A percentile compares a stretch with the other conserved stretches of the same genome.
These are phyloP conservation scores for Furcifer pardalis DNA, from an alignment of 2,797 vertebrate genomes.

Conservation along the genomic window DNA sequence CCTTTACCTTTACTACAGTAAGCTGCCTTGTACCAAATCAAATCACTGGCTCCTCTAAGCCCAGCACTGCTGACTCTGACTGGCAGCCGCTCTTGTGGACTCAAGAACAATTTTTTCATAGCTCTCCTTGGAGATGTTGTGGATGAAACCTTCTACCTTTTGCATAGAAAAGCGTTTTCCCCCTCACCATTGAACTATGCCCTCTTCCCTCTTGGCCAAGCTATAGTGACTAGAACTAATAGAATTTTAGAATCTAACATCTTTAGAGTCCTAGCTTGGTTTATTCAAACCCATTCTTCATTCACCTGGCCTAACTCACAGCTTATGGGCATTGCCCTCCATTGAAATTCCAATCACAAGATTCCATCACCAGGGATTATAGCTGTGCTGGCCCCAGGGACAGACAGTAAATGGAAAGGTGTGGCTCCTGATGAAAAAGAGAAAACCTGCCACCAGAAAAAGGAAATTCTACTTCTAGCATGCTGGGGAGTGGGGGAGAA, in stretches of 20 bases:
- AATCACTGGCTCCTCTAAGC: no score
- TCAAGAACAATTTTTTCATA: no score
- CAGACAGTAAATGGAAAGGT: background rate
- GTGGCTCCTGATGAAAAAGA: background rate
- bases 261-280: background rate
- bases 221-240: background rate
- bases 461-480: background rate
- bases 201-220: no score
- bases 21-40: no score
- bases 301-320: background rate
- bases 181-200: no score
- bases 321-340: background rate
- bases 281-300: no score
- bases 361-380: slow-evolving; percentile 20
- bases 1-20: no score
- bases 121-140: no score
- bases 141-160: no score
- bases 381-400: background rate
- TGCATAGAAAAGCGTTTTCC: no score
- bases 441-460: slow-evolving; percentile 24
- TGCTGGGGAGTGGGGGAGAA: background rate
- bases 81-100: no score
- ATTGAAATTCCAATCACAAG: slow-evolving; percentile 8
- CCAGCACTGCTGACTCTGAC: no score
- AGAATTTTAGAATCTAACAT: background rate